A percentile compares a stretch with the other conserved stretches of the same genome.
These are phyloP conservation scores for Daphoenositta chrysoptera DNA, from an alignment of 2,113 vertebrate species.

Conservation along the genomic window DNA sequence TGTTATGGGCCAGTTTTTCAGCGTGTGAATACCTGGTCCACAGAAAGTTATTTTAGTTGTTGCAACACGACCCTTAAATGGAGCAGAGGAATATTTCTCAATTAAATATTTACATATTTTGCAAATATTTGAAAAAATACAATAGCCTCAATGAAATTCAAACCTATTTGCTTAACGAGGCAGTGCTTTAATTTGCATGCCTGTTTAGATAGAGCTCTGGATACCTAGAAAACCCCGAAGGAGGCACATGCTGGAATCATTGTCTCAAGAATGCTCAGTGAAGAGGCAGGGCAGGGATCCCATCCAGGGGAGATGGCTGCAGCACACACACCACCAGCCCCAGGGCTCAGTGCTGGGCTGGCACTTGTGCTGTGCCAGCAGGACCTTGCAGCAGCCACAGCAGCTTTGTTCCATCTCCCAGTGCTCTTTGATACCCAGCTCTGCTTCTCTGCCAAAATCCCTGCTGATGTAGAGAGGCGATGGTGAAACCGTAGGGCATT, in stretches of 20 bases:
- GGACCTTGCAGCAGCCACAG: background rate
- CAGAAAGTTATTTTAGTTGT: background rate
- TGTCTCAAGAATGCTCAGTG: background rate
- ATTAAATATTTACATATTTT: background rate
- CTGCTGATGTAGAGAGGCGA: background rate
- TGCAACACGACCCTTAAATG: background rate
- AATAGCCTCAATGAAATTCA: background rate
- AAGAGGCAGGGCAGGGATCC: background rate
- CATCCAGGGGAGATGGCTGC: background rate
- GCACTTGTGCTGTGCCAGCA: background rate
- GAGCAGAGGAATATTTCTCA: background rate
- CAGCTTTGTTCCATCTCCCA: background rate
- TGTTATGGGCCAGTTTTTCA: background rate
- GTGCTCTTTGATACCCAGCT: background rate
- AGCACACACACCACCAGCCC: background rate
- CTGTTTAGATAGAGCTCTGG: background rate
- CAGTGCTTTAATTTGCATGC: background rate
- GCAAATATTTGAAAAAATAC: background rate
- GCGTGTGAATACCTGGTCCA: background rate
- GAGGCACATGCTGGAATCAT: fast-evolving
- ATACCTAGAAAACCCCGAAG: background rate
- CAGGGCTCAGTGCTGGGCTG: background rate
- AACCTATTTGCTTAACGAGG: background rate
- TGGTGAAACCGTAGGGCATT: background rate
- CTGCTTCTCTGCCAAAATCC: background rate